Percentiles rank a stretch among this genome's conserved stretches.
Conservation (phyloP, 2,888 invertebrate genomes). For the Fragum sueziense region DNA sequence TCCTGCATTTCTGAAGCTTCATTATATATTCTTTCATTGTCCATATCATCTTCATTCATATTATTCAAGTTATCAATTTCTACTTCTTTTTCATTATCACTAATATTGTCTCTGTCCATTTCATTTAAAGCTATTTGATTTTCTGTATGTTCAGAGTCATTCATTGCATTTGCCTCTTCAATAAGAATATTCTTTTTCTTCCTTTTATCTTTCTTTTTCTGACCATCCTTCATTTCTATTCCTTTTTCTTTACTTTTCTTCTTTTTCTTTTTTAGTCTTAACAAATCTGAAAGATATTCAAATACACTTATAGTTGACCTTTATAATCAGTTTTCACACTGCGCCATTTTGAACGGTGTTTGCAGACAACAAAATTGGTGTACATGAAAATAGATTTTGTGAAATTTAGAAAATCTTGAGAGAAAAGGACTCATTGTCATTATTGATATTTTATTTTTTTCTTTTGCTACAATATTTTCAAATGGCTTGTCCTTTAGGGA, state of each 20-base stretch:
- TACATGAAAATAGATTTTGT: background rate
- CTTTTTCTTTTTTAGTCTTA: background rate
- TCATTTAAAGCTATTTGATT: background rate
- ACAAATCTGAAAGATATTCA: background rate
- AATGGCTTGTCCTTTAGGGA: background rate
- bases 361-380: background rate
- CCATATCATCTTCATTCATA: background rate
- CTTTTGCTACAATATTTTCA: background rate
- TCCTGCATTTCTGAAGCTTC: background rate
- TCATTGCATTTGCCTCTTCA: background rate
- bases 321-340: background rate
- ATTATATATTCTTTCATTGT: background rate
- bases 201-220: constrained; percentile 12
- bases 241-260: background rate
- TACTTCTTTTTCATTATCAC: background rate
- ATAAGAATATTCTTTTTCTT: background rate
- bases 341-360: background rate
- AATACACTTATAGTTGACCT: too few relatives aligned
- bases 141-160: background rate
- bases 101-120: background rate
- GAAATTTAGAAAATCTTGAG: background rate
- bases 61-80: background rate
- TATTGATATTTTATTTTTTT: background rate
- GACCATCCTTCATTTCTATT: background rate
- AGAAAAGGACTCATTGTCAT: background rate